A percentile compares a stretch with the other conserved stretches of the same genome.
phyloP scores from a whole-genome alignment of 2,888 invertebrate species.

The Andrena bucephala region DNA sequence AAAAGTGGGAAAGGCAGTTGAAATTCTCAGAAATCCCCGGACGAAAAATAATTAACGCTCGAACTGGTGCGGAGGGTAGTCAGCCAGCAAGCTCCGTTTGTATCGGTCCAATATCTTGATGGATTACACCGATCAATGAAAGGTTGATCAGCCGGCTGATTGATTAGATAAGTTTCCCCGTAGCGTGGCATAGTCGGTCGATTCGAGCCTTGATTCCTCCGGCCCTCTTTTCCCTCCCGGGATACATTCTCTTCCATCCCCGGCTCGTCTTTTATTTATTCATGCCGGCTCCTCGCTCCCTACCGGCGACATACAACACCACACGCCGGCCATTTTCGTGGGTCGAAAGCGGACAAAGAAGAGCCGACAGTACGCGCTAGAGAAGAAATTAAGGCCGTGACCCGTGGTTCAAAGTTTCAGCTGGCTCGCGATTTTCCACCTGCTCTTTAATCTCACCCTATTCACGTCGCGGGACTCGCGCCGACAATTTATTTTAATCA shows the following conservation, averaged over 20 bases:
- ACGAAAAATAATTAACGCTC: slow-evolving; percentile 77
- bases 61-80: slow-evolving; percentile 50
- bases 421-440: slow-evolving; percentile 49
- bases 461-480: slow-evolving; percentile 32
- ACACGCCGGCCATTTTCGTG: slow-evolving; percentile 59
- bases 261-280: slow-evolving; percentile 56
- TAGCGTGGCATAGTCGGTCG: slow-evolving; percentile 32
- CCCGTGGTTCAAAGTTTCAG: slow-evolving; percentile 63
- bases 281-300: slow-evolving; percentile 59
- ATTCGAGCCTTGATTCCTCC: not conserved
- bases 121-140: slow-evolving; percentile 73
- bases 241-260: slow-evolving; percentile 1
- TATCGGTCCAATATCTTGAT: slow-evolving; percentile 65
- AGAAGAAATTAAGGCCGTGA: slow-evolving; percentile 69
- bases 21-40: not conserved
- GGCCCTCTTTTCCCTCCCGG: not conserved
- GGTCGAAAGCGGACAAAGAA: slow-evolving; percentile 59
- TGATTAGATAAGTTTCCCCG: slow-evolving; percentile 73
- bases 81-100: slow-evolving; percentile 35
- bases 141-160: slow-evolving; percentile 72
- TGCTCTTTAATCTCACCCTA: slow-evolving; percentile 53
- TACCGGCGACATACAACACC: slow-evolving; percentile 43
- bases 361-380: slow-evolving; percentile 44
- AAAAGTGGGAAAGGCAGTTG: not conserved
- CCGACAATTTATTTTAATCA: slow-evolving; percentile 58